Conservation (phyloP, 2,888 invertebrate species). For the Polia nebulosa region DNA sequence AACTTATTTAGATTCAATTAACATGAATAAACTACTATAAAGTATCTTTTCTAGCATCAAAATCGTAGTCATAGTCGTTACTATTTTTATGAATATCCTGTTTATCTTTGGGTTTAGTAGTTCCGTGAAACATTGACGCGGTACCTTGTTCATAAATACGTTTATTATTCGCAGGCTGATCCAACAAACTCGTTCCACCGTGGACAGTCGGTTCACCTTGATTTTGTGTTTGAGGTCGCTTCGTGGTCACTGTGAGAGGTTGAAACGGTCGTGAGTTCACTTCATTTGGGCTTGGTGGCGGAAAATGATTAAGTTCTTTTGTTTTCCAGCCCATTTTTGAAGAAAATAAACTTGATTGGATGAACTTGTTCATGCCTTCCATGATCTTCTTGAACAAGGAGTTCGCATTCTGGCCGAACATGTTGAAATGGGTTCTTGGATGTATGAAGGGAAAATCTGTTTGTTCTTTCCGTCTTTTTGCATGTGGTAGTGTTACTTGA, state of each 20-base stretch:
- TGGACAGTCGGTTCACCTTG: conserved; percentile 58
- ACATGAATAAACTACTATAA: background rate
- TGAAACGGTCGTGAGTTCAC: conserved; percentile 22
- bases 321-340: conserved; percentile 17
- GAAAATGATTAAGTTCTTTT: conserved; percentile 12
- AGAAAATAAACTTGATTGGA: conserved; percentile 31
- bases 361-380: conserved; percentile 8
- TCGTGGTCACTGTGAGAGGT: conserved; percentile 39
- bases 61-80: conserved; percentile 40
- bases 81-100: conserved; percentile 34
- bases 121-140: conserved; percentile 40
- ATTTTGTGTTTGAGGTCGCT: conserved; percentile 47
- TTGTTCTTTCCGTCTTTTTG: background rate
- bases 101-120: conserved; percentile 25
- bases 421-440: conserved; percentile 8
- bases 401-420: background rate
- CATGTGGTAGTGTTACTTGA: background rate
- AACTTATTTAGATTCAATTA: conserved; percentile 5
- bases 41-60: conserved; percentile 51
- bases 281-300: background rate
- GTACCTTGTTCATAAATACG: conserved; percentile 36
- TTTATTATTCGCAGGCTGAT: conserved; percentile 45
- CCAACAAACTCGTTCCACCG: conserved; percentile 53
- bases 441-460: conserved; percentile 10
- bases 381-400: conserved; percentile 25